Conservation (phyloP, 2,113 vertebrate species). For the Riparia riparia region DNA sequence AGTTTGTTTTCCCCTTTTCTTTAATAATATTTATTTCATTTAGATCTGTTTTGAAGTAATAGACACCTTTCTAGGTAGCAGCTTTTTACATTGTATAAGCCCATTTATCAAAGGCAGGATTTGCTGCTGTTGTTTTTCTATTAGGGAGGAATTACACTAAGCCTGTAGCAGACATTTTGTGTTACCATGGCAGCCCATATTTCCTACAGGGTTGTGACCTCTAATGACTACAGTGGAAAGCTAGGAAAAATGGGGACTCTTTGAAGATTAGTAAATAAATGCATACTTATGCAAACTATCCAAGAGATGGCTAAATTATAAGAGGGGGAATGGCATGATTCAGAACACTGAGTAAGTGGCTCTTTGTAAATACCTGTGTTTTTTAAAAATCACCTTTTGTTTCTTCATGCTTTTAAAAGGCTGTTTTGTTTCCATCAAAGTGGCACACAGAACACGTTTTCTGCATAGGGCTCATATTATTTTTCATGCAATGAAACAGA, state of each 20-base stretch:
- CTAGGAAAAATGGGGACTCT: constrained; percentile 90
- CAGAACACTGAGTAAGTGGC: constrained; percentile 45
- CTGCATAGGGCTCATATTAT: constrained; percentile 54
- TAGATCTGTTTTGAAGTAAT: constrained; percentile 54
- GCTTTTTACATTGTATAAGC: constrained; percentile 87
- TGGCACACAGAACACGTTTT: background rate
- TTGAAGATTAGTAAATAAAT: constrained; percentile 95
- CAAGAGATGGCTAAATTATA: constrained; percentile 57
- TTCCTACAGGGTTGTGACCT: constrained; percentile 98
- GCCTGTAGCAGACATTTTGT: constrained; percentile 95
- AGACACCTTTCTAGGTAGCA: constrained; percentile 86
- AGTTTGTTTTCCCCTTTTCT: background rate
- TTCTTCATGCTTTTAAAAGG: constrained; percentile 61
- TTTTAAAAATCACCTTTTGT: constrained; percentile 69
- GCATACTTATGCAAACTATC: constrained; percentile 92
- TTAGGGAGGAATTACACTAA: constrained; percentile 97
- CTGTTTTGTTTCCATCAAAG: constrained; percentile 66
- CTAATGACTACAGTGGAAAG: constrained; percentile 97
- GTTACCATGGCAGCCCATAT: constrained; percentile 97
- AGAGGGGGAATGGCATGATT: constrained; percentile 41
- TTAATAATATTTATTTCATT: constrained; percentile 53
- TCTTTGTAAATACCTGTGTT: constrained; percentile 67
- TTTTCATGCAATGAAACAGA: constrained; percentile 60
- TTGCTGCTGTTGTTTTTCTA: constrained; percentile 98
- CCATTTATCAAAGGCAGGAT: constrained; percentile 95